A percentile compares a stretch with the other conserved stretches of the same genome.
Conservation (phyloP, 2,113 vertebrate species). For the Turdus rufiventris region DNA sequence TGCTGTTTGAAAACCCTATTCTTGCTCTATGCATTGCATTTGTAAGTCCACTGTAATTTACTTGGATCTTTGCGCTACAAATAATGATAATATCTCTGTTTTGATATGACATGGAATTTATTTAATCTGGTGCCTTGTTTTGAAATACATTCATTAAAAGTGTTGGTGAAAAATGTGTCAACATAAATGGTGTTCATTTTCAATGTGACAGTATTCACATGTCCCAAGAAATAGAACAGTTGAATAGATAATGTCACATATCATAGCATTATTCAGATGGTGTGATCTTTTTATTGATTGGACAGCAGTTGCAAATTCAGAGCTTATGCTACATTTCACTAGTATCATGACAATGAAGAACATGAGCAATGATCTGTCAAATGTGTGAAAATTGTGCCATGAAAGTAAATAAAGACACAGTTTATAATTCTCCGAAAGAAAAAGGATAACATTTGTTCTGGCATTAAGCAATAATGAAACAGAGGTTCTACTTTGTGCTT, state of each 20-base stretch:
- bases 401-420: constrained; percentile 71
- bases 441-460: constrained; percentile 64
- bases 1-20: constrained; percentile 50
- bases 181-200: constrained; percentile 56
- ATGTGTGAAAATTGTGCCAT: constrained; percentile 56
- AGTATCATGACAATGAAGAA: constrained; percentile 67
- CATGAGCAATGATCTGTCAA: constrained; percentile 63
- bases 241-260: constrained; percentile 52
- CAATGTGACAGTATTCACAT: constrained; percentile 53
- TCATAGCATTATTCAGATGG: constrained; percentile 14
- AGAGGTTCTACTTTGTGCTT: constrained; percentile 34
- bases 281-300: constrained; percentile 48
- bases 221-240: constrained; percentile 29
- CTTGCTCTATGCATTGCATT: constrained; percentile 36
- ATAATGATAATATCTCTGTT: constrained; percentile 60
- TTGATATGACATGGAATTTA: constrained; percentile 59
- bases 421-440: constrained; percentile 61
- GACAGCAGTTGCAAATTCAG: constrained; percentile 45
- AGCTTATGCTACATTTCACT: constrained; percentile 72
- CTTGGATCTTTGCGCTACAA: constrained; percentile 38
- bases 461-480: constrained; percentile 64
- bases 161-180: constrained; percentile 34
- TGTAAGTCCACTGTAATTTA: constrained; percentile 59
- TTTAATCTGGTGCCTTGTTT: constrained; percentile 61
- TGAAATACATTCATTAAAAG: constrained; percentile 66